Evolutionary conservation across 1,140 invertebrate species (phyloP), one percentile per base, ranked within the genome.

Genomic region (Sminthurides bifidus): DNA sequence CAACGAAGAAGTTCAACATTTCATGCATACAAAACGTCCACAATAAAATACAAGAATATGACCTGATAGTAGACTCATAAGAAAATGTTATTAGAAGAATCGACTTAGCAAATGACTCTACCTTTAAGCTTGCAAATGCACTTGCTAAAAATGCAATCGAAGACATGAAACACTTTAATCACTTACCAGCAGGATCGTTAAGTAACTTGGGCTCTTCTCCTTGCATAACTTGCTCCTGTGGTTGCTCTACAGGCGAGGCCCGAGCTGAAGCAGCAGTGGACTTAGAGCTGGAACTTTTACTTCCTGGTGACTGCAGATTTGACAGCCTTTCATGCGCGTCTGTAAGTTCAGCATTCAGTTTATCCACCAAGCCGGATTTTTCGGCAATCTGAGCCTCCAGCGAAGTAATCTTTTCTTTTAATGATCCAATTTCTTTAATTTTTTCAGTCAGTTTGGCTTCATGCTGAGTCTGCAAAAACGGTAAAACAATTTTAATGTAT

Each of bases 381-480:
- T 61, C 63, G 0, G 41, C 29, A 2, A 60, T 27, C 53, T 65
- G 59, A 54, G 59, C 63, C 45, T 61, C 49, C 15, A 65, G 48
- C 15, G 54, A 54, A 17, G 56, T 52, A 49, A 65, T 37, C 55
- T 65, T 61, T 17, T 54, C 43, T 53, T 65, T 65, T 1, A 61
- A 31, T 23, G 59, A 51, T 21, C 33, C 38, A 23, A 61, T 55
- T 45, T 65, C 63, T 45, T 52, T 54, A 12, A 61, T 48, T 30
- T 51, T 57, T 24, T 31, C 27, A 17, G 55, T 44, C 17, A 31
- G 2, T 29, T 58, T 62, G 8, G 52, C 27, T 38, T 46, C 44
- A 6, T 46, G 17, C 1, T 48, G 5, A 35, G 23, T 38, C 53
- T 55, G n/a, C 21, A 38, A 24, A 27, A 30, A 21, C 15, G 33